Evolutionary conservation across 2,113 vertebrate species (phyloP), one percentile per base, ranked within the genome.

Genomic region (Mesitornis unicolor): DNA sequence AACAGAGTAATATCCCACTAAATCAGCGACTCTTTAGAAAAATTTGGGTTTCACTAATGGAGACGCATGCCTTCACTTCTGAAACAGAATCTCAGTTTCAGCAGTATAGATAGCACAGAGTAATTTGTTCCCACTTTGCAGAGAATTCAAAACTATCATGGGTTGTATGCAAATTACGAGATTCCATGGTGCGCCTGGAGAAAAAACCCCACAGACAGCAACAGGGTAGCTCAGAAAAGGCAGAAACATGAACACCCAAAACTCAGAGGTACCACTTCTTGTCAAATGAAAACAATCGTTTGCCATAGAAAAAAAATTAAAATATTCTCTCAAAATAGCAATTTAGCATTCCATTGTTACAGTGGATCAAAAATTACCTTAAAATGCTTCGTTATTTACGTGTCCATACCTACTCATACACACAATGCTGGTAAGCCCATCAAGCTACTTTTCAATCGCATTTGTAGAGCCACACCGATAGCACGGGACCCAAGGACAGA

Each of bases 361-460:
- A 78, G 81, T 0, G 3, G 63, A 71, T 1, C 2, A 31, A 63
- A 77, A 36, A n/a, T 0, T 0, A 29, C 21, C 51, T 48, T 64
- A 26, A 76, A 79, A 45, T 61, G 11, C 17, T 93, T 75, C 43
- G 16, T 64, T 82, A 78, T 53, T 89, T 82, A 53, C 24, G 25
- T 28, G 13, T 53, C 53, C 36, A 9, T 18, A 48, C 7, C 61
- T 69, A 68, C 31, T 80, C 50, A 36, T 11, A 36, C 6, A 48
- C 3, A 0, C 24, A 54, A 61, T 1, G 24, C 92, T 12, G 11
- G 33, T 16, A 89, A 42, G 76, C 33, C 22, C 60, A 51, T 17
- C 60, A 56, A 45, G 47, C 29, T 28, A 43, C n/a, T 53, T 79
- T 70, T 14, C 73, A 83, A 31, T 74, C 50, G 61, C 59, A 36